These are phyloP conservation scores for Hirudinaria manillensis DNA, from an alignment of 2,888 invertebrate species.

Conservation along the genomic window DNA sequence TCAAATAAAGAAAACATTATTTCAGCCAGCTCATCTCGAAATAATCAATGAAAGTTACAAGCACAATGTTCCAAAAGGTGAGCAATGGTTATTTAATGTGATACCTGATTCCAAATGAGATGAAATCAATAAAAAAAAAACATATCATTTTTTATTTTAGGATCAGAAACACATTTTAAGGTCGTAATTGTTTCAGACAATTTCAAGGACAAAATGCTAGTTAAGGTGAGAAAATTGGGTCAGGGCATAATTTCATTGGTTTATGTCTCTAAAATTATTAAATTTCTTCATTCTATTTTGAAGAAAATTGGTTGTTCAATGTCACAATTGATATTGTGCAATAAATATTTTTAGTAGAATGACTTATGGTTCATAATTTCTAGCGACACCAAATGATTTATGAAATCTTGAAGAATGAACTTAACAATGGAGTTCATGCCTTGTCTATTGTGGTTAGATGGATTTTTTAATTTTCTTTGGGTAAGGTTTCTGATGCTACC, in stretches of 20 bases:
- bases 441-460: slow-evolving; percentile 23
- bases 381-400: slow-evolving; percentile 29
- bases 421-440: slow-evolving; percentile 20
- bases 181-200: slow-evolving; percentile 22
- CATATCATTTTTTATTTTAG: background rate
- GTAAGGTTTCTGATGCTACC: too few relatives aligned
- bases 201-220: slow-evolving; percentile 10
- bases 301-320: too few relatives aligned
- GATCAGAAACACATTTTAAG: slow-evolving; percentile 28
- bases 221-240: slow-evolving; percentile 6
- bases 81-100: background rate
- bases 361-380: background rate
- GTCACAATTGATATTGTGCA: too few relatives aligned
- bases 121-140: slow-evolving; percentile 4
- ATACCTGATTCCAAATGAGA: background rate
- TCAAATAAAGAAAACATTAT: too few relatives aligned
- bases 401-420: slow-evolving; percentile 22
- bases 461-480: background rate
- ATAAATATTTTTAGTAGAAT: too few relatives aligned
- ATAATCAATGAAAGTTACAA: slow-evolving; percentile 30
- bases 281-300: background rate
- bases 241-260: background rate
- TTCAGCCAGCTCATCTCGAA: slow-evolving; percentile 28
- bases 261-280: background rate
- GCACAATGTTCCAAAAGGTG: slow-evolving; percentile 28